These are phyloP conservation scores for Catostylus mosaicus DNA, from an alignment of 30 jellyfish, hydroid and myxozoan species.

Conservation along the genomic window DNA sequence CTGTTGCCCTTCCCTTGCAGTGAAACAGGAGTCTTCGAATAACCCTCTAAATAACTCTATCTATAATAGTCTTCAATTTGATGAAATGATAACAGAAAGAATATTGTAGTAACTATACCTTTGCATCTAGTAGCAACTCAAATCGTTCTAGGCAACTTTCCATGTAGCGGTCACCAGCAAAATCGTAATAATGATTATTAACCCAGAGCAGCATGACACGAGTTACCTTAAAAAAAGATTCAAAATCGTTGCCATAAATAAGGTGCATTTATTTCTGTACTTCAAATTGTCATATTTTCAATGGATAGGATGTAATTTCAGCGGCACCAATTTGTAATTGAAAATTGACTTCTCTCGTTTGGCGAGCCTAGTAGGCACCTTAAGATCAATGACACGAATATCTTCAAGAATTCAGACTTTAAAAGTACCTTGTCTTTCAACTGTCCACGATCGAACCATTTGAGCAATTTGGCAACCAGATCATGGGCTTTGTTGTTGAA, in stretches of 20 bases:
- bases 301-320: too few relatives aligned
- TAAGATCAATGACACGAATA: too few relatives aligned
- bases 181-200: conserved; percentile 89
- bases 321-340: too few relatives aligned
- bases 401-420: not conserved
- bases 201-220: conserved; percentile 96
- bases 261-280: not conserved
- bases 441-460: conserved; percentile 97
- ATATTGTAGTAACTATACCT: conserved; percentile 41
- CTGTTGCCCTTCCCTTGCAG: too few relatives aligned
- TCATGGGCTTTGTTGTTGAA: conserved; percentile 89
- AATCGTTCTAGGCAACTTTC: conserved; percentile 80
- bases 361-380: too few relatives aligned
- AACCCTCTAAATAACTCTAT: too few relatives aligned
- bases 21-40: too few relatives aligned
- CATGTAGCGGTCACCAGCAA: conserved; percentile 89
- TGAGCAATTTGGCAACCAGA: conserved; percentile 77
- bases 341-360: too few relatives aligned
- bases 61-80: too few relatives aligned
- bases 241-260: not conserved
- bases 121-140: conserved; percentile 85
- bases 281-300: too few relatives aligned
- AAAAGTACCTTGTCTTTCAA: conserved; percentile 85
- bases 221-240: conserved; percentile 78
- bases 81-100: too few relatives aligned